phyloP scores from a whole-genome alignment of 2,113 vertebrate genomes.

The Uropsilus gracilis region DNA sequence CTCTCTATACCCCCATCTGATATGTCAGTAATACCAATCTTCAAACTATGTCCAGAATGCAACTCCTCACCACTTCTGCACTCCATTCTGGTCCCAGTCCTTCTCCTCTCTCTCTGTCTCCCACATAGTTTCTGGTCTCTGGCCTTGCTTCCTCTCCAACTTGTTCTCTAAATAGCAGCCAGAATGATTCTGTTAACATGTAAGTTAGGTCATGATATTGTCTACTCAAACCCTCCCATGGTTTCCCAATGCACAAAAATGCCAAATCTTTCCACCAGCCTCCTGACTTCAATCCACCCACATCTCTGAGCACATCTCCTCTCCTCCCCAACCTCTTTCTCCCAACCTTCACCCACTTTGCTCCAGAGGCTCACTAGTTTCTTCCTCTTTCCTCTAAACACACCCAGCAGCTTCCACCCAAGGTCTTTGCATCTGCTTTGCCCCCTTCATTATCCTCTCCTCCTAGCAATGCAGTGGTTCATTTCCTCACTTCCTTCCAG shows the following conservation, averaged over 20 bases:
- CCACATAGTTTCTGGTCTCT: neutral
- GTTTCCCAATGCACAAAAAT: neutral
- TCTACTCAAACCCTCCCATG: neutral
- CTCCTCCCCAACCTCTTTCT: neutral
- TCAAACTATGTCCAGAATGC: neutral
- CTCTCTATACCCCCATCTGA: neutral
- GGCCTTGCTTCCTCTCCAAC: neutral
- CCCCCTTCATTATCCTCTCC: neutral
- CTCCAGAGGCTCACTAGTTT: neutral
- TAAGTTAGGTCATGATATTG: neutral
- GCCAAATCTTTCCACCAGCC: neutral
- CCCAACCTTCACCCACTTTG: neutral
- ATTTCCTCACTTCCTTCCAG: neutral
- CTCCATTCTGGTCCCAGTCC: neutral
- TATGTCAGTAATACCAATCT: neutral
- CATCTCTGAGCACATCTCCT: neutral
- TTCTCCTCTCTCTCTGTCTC: neutral
- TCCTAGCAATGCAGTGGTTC: neutral
- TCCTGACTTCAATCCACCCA: neutral
- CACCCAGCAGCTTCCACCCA: neutral
- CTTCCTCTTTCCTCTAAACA: neutral
- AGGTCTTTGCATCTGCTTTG: neutral
- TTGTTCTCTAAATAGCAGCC: neutral
- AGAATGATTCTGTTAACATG: neutral
- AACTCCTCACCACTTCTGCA: neutral